These are phyloP conservation scores for Diarsia dahlii DNA, from an alignment of 2,888 invertebrate genomes.

Conservation along the genomic window DNA sequence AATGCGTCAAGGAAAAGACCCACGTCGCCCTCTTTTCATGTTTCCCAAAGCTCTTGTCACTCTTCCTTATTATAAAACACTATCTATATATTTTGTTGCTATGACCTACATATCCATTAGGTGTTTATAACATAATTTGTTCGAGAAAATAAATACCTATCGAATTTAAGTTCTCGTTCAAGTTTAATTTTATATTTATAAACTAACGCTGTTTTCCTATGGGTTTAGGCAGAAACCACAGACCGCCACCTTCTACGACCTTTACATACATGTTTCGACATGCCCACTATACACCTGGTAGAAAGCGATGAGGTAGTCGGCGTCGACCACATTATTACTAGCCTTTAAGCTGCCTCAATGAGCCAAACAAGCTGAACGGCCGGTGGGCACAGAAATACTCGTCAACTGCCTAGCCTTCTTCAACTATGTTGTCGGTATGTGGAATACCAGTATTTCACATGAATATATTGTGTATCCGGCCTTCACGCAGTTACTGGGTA, in stretches of 20 bases:
- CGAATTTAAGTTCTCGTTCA: not conserved
- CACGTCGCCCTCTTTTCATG: conserved; percentile 19
- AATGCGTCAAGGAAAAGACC: not conserved
- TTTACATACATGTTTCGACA: not conserved
- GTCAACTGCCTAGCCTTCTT: not conserved
- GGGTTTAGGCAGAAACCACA: not conserved
- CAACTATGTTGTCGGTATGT: too few relatives aligned
- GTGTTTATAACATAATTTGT: not conserved
- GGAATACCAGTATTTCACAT: too few relatives aligned
- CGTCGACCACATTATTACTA: not conserved
- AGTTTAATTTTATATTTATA: not conserved
- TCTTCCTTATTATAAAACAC: conserved; percentile 10
- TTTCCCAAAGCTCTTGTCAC: conserved; percentile 21
- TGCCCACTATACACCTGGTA: not conserved
- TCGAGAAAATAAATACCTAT: not conserved
- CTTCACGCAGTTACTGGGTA: too few relatives aligned
- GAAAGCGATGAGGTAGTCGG: not conserved
- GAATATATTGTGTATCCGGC: too few relatives aligned
- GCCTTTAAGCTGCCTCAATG: not conserved
- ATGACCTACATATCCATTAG: not conserved
- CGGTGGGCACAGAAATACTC: not conserved
- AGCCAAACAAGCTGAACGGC: not conserved
- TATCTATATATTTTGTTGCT: not conserved
- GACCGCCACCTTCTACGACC: not conserved
- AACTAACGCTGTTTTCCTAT: not conserved